Evolutionary conservation across 2,888 invertebrate genomes (phyloP).

Genomic region (Operophtera brumata): DNA sequence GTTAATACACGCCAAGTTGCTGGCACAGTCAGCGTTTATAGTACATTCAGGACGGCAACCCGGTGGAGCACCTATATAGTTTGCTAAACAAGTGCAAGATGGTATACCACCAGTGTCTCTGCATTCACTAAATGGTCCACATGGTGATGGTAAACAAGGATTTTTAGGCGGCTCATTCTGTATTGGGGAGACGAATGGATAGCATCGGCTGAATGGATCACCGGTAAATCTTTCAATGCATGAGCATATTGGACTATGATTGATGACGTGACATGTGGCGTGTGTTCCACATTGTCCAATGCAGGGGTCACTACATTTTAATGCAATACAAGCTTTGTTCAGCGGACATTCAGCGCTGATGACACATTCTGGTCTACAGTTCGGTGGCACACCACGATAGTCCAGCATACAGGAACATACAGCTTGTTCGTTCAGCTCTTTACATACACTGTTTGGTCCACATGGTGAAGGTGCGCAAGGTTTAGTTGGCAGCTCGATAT

Average conservation of each 20-base stretch:
- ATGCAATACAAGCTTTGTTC: conserved; percentile 84
- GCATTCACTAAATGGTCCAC: conserved; percentile 85
- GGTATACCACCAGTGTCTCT: conserved; percentile 80
- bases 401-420: conserved; percentile 85
- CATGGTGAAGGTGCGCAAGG: conserved; percentile 91
- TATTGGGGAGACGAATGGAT: conserved; percentile 48
- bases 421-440: conserved; percentile 85
- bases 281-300: conserved; percentile 87
- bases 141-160: conserved; percentile 83
- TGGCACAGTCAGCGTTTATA: conserved; percentile 87
- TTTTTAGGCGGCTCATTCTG: conserved; percentile 58
- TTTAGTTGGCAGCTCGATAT: conserved; percentile 55
- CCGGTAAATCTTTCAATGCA: conserved; percentile 82
- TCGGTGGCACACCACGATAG: conserved; percentile 84
- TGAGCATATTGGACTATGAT: conserved; percentile 86
- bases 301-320: conserved; percentile 87
- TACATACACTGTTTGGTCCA: conserved; percentile 90
- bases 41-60: conserved; percentile 85
- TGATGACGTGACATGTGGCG: conserved; percentile 85
- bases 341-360: conserved; percentile 86
- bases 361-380: conserved; percentile 87
- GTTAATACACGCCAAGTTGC: conserved; percentile 87
- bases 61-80: conserved; percentile 86
- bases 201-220: conserved; percentile 84
- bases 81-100: conserved; percentile 83